Conservation (phyloP, 2,797 vertebrate genomes). For the Uromys caudimaculatus region DNA sequence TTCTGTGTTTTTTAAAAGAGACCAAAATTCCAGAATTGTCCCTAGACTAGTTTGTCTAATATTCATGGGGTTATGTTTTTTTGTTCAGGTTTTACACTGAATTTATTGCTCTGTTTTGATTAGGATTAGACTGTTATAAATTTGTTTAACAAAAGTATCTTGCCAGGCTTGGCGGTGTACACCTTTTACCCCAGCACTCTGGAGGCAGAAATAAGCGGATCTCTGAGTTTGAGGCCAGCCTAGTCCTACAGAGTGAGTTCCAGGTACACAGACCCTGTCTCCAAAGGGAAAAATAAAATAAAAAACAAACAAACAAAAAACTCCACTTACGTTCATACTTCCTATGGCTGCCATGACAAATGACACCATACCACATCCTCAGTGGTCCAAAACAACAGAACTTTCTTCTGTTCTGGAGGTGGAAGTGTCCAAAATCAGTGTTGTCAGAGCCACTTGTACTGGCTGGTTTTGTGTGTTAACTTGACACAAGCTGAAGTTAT, state of each 20-base stretch:
- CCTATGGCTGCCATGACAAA: background rate
- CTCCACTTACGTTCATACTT: background rate
- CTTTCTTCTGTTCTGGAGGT: background rate
- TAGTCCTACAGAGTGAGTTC: background rate
- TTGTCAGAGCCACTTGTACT: background rate
- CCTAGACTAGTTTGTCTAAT: background rate
- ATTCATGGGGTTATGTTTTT: background rate
- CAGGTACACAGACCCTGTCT: background rate
- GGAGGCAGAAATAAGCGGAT: background rate
- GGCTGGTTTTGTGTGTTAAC: too few relatives aligned
- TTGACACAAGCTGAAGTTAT: too few relatives aligned
- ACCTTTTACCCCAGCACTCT: background rate
- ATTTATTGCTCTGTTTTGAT: background rate
- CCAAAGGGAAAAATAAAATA: background rate
- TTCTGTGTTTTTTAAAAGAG: too few relatives aligned
- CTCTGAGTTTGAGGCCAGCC: background rate
- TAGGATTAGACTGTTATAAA: background rate
- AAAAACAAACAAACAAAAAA: background rate
- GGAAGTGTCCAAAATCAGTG: background rate
- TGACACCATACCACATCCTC: background rate
- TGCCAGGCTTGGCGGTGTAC: background rate
- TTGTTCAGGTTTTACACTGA: constrained; percentile 4
- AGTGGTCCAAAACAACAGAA: background rate
- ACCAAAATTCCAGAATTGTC: too few relatives aligned
- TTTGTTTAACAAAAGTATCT: background rate